Base-by-base conservation (phyloP, 1,140 invertebrate genomes). In the Yoshiicerus persimilis region DNA sequence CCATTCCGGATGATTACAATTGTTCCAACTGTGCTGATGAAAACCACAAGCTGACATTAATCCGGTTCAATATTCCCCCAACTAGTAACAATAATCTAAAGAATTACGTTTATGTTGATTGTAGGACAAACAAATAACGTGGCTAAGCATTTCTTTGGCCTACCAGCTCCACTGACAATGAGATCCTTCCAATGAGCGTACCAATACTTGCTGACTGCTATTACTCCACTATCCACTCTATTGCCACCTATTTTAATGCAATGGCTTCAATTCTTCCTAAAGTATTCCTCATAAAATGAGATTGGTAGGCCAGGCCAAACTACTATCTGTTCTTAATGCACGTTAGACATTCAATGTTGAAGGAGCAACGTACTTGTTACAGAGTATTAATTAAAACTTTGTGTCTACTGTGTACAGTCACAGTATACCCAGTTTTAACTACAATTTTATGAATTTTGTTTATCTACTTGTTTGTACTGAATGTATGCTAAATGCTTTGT, bases 1-100 rank as follows among this genome's bases (percentile, higher is more conserved):
- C 75, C 75, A 80, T 80, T 80, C 75, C 34, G 75, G 75, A 80
- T 80, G 75, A 80, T 80, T 80, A 80, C 75, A 80, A 80, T 80
- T 80, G 75, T 80, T 80, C 75, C 75, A 80, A 80, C 75, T 80
- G 75, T 80, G 75, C 75, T 80, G 75, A 80, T 80, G 75, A 80
- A 80, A 80, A 80, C 75, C 75, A 80, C 75, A 80, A 80, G 75
- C 75, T 80, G 75, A 80, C 75, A 80, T 80, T 80, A 80, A 80
- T 80, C 75, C 75, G 75, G 75, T 38, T 80, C 75, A 80, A 80
- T 80, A 80, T 80, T 80, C 75, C 75, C 41, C 75, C 75, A 80
- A 80, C 75, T 80, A 32, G 75, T 32, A 80, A 80, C 75, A 80
- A 80, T 80, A 32, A 36, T 38, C 75, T 80, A 80, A 34, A 32